Conservation (phyloP, 2,113 vertebrate species). For the Eudorcas thomsonii region DNA sequence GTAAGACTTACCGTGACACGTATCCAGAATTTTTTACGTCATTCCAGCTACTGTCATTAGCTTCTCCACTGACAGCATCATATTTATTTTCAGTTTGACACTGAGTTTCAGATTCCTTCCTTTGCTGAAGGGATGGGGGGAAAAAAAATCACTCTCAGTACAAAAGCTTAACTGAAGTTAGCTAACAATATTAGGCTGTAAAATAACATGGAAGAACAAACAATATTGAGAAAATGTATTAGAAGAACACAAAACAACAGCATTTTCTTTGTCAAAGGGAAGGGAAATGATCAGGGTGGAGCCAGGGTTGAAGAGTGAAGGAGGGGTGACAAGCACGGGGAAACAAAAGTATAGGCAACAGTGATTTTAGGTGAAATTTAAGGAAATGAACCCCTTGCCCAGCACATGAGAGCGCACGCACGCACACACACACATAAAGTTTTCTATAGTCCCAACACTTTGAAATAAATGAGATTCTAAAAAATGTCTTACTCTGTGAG, state of each 20-base stretch:
- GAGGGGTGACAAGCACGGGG: background rate
- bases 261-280: background rate
- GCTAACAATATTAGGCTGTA: background rate
- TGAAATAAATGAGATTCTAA: constrained; percentile 17
- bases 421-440: rapidly evolving
- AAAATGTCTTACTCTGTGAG: constrained; percentile 83
- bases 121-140: constrained; percentile 82
- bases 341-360: background rate
- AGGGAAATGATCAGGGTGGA: background rate
- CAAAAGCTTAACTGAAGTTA: constrained; percentile 17
- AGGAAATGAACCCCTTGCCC: background rate
- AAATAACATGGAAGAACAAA: background rate
- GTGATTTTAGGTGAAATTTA: background rate
- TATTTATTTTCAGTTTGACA: constrained; percentile 96
- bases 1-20: constrained; percentile 89
- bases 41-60: constrained; percentile 84
- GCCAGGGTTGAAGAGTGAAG: background rate
- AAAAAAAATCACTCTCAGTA: constrained; percentile 55
- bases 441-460: background rate
- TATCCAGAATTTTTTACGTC: constrained; percentile 90
- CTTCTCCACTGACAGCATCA: constrained; percentile 84
- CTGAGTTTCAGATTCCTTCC: constrained; percentile 97
- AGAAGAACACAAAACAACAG: background rate
- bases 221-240: background rate
- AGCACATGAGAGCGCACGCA: rapidly evolving